Conservation (phyloP, 2,113 vertebrate genomes). For the Loxodonta africana region DNA sequence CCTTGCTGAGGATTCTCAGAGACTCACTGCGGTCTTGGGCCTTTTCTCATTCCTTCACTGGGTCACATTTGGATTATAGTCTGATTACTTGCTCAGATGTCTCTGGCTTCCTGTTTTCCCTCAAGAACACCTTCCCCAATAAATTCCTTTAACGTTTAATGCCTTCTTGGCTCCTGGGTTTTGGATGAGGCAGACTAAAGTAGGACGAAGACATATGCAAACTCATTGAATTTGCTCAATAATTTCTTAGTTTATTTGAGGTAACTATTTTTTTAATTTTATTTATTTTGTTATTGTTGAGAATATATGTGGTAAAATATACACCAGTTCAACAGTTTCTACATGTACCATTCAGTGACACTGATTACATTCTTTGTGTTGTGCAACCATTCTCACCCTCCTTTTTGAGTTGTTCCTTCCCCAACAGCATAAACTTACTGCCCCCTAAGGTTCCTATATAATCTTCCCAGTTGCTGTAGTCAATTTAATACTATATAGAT, state of each 20-base stretch:
- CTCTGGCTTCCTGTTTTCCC: neutral
- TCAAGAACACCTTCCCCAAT: neutral
- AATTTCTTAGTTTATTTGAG: neutral
- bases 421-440: too few relatives aligned
- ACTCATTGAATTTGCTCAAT: neutral
- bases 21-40: accelerated
- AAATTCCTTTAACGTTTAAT: neutral
- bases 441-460: too few relatives aligned
- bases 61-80: neutral
- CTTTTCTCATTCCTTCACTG: neutral
- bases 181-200: neutral
- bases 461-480: too few relatives aligned
- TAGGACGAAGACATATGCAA: neutral
- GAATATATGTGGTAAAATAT: too few relatives aligned
- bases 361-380: too few relatives aligned
- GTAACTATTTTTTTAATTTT: neutral
- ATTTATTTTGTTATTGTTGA: too few relatives aligned
- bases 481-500: too few relatives aligned
- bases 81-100: neutral
- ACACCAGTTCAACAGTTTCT: too few relatives aligned
- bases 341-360: too few relatives aligned
- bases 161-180: neutral
- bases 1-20: neutral
- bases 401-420: too few relatives aligned
- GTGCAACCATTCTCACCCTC: too few relatives aligned